A percentile compares a stretch with the other conserved stretches of the same genome.
Evolutionary conservation across 2,113 vertebrate species (phyloP).

Genomic region (Sphyrna mokarran): DNA sequence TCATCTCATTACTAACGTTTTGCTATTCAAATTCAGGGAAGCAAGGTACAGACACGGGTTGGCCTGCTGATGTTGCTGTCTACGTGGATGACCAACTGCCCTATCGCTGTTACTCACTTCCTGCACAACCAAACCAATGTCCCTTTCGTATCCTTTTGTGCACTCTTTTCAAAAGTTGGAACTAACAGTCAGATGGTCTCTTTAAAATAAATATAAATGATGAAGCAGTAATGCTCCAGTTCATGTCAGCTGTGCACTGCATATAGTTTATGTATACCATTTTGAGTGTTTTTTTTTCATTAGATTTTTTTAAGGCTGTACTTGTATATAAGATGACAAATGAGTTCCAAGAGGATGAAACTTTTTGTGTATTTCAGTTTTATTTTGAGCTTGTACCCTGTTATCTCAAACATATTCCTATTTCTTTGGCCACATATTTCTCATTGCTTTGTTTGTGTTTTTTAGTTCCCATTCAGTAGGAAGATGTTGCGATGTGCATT

Average conservation of each 20-base stretch:
- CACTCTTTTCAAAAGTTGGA: neutral
- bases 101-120: constrained; percentile 94
- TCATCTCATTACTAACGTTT: neutral
- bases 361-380: neutral
- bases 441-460: neutral
- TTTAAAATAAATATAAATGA: neutral
- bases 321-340: neutral
- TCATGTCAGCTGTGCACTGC: neutral
- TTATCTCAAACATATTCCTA: neutral
- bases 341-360: neutral
- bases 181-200: neutral
- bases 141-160: constrained; percentile 89
- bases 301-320: neutral
- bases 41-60: constrained; percentile 92
- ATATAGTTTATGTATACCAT: neutral
- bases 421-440: neutral
- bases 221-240: neutral
- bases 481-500: neutral
- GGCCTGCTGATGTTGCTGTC: constrained; percentile 93
- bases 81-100: constrained; percentile 93
- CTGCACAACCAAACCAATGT: constrained; percentile 93
- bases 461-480: neutral
- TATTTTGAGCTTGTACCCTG: neutral
- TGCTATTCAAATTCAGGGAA: constrained; percentile 69
- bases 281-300: neutral